Conservation (phyloP, 2,797 vertebrate species). For the Phylloscopus collybita region DNA sequence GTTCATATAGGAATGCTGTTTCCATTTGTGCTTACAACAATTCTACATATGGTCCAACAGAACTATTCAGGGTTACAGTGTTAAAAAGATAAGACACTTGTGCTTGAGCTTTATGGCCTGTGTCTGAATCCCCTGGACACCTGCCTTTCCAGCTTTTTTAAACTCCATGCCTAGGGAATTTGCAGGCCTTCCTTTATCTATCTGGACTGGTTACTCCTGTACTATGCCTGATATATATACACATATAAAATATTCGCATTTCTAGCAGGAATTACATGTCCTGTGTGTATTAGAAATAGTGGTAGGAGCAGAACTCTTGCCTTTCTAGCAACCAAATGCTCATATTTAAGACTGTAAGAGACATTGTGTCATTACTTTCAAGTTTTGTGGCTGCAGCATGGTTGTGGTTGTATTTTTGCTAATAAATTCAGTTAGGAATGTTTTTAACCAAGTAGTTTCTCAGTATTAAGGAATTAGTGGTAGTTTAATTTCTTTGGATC, state of each 20-base stretch:
- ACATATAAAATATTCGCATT: background rate
- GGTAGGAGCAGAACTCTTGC: background rate
- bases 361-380: background rate
- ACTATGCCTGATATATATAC: background rate
- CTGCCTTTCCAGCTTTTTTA: background rate
- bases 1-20: background rate
- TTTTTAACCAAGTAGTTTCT: background rate
- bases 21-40: background rate
- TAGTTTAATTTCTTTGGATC: background rate
- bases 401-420: background rate
- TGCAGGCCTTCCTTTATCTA: background rate
- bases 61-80: background rate
- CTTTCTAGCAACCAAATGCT: background rate
- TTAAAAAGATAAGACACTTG: background rate
- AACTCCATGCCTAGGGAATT: background rate
- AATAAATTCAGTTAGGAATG: background rate
- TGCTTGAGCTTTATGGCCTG: background rate
- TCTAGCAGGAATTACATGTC: background rate
- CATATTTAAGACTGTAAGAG: background rate
- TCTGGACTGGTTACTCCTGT: background rate
- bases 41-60: background rate
- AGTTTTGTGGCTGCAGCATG: background rate
- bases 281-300: background rate
- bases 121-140: background rate
- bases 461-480: background rate